A percentile compares a stretch with the other conserved stretches of the same genome.
Evolutionary conservation across 2,113 vertebrate species (phyloP).

Genomic region (Marcusenius ussheri): DNA sequence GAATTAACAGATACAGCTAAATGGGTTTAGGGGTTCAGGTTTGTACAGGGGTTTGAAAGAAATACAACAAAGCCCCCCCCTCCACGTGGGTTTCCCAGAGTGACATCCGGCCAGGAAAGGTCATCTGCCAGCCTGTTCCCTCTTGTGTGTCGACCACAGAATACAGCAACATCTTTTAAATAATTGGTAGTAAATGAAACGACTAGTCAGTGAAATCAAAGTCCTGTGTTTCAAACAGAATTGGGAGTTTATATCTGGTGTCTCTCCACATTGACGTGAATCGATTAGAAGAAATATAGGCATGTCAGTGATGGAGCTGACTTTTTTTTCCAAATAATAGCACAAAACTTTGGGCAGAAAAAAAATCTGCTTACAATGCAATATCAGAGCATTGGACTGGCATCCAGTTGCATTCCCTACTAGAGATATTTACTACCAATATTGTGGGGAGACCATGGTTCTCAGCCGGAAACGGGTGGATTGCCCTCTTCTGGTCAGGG

Average conservation of each 20-base stretch:
- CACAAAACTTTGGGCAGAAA: background rate
- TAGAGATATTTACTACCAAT: background rate
- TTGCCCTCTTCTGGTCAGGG: too few relatives aligned
- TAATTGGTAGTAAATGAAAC: background rate
- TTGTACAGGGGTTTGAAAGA: background rate
- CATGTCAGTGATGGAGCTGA: background rate
- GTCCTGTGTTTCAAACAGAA: background rate
- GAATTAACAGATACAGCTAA: background rate
- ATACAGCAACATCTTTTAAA: background rate
- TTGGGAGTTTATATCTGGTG: background rate
- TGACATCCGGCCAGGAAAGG: background rate
- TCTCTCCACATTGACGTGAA: background rate
- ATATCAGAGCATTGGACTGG: background rate
- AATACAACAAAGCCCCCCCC: background rate
- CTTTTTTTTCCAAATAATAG: background rate
- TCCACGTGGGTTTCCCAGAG: background rate
- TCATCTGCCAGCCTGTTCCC: background rate
- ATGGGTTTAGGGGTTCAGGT: background rate
- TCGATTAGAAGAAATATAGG: background rate
- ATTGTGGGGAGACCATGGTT: too few relatives aligned
- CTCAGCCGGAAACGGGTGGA: too few relatives aligned
- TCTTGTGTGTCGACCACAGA: background rate
- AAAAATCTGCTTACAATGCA: background rate
- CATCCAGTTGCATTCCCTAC: background rate
- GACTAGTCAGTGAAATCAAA: background rate